Conservation (phyloP, 2,797 vertebrate species). For the Amblyopsis hoosieri region DNA sequence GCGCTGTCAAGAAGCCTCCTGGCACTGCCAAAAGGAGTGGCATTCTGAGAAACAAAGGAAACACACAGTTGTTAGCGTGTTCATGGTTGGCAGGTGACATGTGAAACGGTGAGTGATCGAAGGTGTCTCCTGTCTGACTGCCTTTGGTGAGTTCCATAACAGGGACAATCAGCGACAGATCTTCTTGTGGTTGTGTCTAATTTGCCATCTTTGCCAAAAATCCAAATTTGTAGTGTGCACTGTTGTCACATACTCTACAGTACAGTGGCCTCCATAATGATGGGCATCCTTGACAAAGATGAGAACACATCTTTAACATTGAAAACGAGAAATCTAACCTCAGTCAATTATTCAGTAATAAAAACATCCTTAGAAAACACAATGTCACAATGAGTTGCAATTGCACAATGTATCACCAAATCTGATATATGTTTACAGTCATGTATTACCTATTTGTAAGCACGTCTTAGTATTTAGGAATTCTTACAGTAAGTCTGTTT, state of each 20-base stretch:
- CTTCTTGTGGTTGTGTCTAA: constrained; percentile 9
- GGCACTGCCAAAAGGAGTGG: constrained; percentile 54
- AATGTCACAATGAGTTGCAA: too few relatives aligned
- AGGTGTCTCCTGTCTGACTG: constrained; percentile 47
- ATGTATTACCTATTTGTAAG: not conserved
- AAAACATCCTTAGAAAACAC: too few relatives aligned
- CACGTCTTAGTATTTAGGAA: too few relatives aligned
- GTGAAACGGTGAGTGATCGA: constrained; percentile 65
- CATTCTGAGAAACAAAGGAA: constrained; percentile 67
- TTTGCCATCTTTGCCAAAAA: constrained; percentile 12
- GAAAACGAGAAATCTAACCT: too few relatives aligned
- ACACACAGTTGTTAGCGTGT: constrained; percentile 59
- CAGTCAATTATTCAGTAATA: too few relatives aligned
- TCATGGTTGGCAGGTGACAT: constrained; percentile 58
- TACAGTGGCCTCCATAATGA: too few relatives aligned
- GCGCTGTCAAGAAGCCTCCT: constrained; percentile 62
- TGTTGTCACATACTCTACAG: not conserved
- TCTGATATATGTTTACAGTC: not conserved
- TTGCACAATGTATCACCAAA: not conserved
- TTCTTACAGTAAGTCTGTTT: too few relatives aligned
- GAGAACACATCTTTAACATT: too few relatives aligned
- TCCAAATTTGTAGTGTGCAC: constrained; percentile 3
- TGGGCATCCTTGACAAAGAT: too few relatives aligned
- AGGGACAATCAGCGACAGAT: not conserved
- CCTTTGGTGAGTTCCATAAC: constrained; percentile 54